Percentiles rank a stretch among this genome's conserved stretches.
Conservation (phyloP, 2,888 invertebrate species). For the Portevinia maculata region DNA sequence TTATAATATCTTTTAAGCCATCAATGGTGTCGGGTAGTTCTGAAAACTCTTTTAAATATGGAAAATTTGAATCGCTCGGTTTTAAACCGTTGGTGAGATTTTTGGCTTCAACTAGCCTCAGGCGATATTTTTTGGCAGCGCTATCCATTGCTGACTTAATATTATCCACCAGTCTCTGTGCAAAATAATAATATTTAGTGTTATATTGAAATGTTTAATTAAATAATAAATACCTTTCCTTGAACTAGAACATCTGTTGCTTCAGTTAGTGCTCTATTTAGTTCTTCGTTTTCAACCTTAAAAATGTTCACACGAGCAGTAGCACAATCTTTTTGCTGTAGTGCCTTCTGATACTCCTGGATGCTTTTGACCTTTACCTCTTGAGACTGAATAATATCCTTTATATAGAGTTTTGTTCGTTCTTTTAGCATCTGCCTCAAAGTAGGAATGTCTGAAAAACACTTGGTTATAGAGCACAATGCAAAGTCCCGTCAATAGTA, state of each 20-base stretch:
- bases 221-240: constrained; percentile 75
- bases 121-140: constrained; percentile 83
- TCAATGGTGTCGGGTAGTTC: constrained; percentile 84
- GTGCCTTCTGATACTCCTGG: constrained; percentile 77
- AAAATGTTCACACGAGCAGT: constrained; percentile 77
- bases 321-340: constrained; percentile 76
- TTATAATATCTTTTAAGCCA: constrained; percentile 84
- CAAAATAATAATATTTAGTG: background rate
- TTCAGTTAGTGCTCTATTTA: constrained; percentile 74
- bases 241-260: constrained; percentile 78
- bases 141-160: constrained; percentile 80
- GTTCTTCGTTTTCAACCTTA: constrained; percentile 76
- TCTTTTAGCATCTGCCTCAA: constrained; percentile 77
- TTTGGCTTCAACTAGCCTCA: constrained; percentile 84
- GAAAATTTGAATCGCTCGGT: constrained; percentile 85
- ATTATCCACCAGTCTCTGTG: constrained; percentile 82
- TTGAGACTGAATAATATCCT: constrained; percentile 78
- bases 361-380: constrained; percentile 77
- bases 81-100: constrained; percentile 84
- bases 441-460: constrained; percentile 76
- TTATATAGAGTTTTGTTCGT: constrained; percentile 75
- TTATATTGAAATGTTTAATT: background rate
- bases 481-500: no score
- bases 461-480: background rate
- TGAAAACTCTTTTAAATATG: constrained; percentile 84